Evolutionary conservation across 2,113 vertebrate genomes (phyloP).

Genomic region (Pogonocichla stellata): DNA sequence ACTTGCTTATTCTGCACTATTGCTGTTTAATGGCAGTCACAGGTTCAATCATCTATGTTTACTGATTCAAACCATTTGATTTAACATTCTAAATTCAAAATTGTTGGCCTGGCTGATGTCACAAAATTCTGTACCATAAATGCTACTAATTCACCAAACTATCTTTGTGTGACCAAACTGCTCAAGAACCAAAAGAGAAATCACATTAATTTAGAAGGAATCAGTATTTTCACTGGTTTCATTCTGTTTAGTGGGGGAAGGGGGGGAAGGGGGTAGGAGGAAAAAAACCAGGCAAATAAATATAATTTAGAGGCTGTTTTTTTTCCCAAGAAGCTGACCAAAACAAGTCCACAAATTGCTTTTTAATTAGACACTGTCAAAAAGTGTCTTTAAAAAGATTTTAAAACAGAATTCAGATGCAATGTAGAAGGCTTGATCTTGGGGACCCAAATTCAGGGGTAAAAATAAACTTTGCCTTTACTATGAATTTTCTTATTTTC

Average conservation of each 20-base stretch:
- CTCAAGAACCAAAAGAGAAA: not conserved
- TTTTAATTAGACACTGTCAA: not conserved
- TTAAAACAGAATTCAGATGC: not conserved
- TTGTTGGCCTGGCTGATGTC: not conserved
- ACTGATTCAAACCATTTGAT: not conserved
- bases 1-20: not conserved
- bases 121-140: not conserved
- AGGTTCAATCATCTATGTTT: not conserved
- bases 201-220: not conserved
- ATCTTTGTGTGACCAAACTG: not conserved
- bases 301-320: not conserved
- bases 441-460: not conserved
- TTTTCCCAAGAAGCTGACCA: not conserved
- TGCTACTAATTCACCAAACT: not conserved
- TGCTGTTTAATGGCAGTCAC: not conserved
- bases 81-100: not conserved
- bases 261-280: no score
- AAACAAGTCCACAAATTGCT: rapidly evolving
- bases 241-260: not conserved
- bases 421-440: not conserved
- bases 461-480: not conserved
- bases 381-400: not conserved
- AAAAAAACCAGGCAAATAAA: rapidly evolving
- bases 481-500: not conserved
- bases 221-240: not conserved